A percentile compares a stretch with the other conserved stretches of the same genome.
Conservation (phyloP, 92 coral and sea anemone genomes). For the Palythoa grandiflora region DNA sequence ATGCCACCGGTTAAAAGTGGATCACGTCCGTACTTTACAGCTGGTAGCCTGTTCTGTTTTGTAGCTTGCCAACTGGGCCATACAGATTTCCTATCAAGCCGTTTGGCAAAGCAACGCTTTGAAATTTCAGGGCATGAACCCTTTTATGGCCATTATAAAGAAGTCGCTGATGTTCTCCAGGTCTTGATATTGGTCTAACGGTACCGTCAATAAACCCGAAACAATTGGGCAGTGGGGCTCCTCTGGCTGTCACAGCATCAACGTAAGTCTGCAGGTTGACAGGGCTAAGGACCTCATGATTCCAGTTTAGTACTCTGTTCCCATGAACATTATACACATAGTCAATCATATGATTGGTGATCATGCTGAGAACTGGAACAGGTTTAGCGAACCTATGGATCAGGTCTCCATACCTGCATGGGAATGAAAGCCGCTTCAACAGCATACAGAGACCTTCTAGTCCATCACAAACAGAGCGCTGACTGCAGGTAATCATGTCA, state of each 20-base stretch:
- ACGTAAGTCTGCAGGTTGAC: constrained; percentile 39
- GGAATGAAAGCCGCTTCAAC: neutral
- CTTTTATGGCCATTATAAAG: neutral
- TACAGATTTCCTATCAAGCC: constrained; percentile 21
- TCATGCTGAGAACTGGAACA: neutral
- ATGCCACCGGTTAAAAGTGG: constrained; percentile 39
- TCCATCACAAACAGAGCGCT: neutral
- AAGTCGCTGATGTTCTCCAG: neutral
- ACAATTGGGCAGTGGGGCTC: constrained; percentile 48
- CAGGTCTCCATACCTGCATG: neutral
- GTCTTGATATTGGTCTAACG: neutral
- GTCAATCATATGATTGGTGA: neutral
- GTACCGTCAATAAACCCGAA: neutral
- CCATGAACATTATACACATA: neutral
- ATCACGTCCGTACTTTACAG: constrained; percentile 9
- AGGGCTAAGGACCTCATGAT: constrained; percentile 12
- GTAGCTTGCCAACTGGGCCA: constrained; percentile 52
- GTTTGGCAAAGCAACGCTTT: neutral
- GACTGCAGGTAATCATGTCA: neutral
- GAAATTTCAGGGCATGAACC: constrained; percentile 17
- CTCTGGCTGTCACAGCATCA: constrained; percentile 54
- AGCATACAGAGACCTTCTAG: neutral
- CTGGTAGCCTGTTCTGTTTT: constrained; percentile 38
- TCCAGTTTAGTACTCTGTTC: neutral
- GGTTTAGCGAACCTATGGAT: neutral